Conservation (phyloP, 1,140 invertebrate genomes). For the Dendroctonus valens region DNA sequence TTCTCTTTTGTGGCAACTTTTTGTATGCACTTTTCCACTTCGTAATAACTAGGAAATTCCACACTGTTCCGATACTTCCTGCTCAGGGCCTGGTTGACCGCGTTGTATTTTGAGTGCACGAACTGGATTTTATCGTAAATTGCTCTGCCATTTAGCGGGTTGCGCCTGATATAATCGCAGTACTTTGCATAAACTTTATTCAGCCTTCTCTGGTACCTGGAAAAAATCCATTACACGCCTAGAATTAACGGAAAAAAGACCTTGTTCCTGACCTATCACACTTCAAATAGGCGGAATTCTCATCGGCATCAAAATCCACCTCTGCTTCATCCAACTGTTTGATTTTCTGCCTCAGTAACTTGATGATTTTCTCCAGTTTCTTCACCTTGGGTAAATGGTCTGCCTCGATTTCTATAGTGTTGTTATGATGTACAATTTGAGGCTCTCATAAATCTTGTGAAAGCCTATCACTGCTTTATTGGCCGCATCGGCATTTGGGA, state of each 20-base stretch:
- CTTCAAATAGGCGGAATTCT: conserved; percentile 56
- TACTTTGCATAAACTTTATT: conserved; percentile 52
- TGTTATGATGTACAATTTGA: conserved; percentile 26
- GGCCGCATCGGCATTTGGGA: conserved; percentile 20
- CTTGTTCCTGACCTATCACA: conserved; percentile 49
- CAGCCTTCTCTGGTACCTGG: conserved; percentile 43
- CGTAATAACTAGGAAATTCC: conserved; percentile 59
- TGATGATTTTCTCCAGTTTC: conserved; percentile 51
- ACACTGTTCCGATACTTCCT: conserved; percentile 53
- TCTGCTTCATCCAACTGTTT: conserved; percentile 51
- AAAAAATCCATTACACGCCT: conserved; percentile 23
- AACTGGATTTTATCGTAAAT: conserved; percentile 52
- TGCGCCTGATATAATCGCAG: conserved; percentile 56
- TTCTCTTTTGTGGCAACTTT: conserved; percentile 51
- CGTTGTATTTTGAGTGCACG: conserved; percentile 50
- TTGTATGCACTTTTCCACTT: conserved; percentile 55
- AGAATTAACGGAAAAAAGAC: not conserved
- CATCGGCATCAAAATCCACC: conserved; percentile 54
- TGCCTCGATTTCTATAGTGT: conserved; percentile 30
- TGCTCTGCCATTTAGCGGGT: conserved; percentile 52
- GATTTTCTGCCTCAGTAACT: conserved; percentile 52
- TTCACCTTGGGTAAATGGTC: conserved; percentile 43
- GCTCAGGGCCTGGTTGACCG: conserved; percentile 57
- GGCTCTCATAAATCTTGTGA: conserved; percentile 36
- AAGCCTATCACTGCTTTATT: conserved; percentile 35